Evolutionary conservation across 2,888 invertebrate species (phyloP).

Genomic region (Xanthorhoe designata): DNA sequence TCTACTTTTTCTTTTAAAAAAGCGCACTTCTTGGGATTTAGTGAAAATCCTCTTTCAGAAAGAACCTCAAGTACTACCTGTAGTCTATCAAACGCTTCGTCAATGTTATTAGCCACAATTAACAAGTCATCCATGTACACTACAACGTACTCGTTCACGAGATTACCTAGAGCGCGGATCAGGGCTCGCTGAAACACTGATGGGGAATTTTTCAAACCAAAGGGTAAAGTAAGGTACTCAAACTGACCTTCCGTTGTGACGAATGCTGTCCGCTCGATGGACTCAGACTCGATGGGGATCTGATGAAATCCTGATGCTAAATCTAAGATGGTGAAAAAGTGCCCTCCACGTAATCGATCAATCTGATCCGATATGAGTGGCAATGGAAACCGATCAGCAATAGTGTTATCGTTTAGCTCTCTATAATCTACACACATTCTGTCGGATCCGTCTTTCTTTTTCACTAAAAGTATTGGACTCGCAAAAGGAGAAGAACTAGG

Average conservation of each 20-base stretch:
- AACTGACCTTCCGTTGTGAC: neutral
- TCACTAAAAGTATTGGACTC: neutral
- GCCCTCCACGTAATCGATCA: neutral
- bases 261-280: neutral
- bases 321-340: neutral
- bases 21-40: constrained; percentile 1
- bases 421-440: neutral
- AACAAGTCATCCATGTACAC: neutral
- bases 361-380: neutral
- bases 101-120: neutral
- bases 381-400: neutral
- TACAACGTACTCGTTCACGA: neutral
- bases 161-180: neutral
- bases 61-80: neutral
- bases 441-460: no score
- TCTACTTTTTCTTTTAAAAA: constrained; percentile 1
- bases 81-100: neutral
- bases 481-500: neutral
- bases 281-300: neutral
- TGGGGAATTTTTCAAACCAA: neutral
- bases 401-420: neutral
- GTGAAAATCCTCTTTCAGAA: neutral
- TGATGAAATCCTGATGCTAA: neutral
- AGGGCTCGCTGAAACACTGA: neutral
- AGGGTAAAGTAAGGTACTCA: neutral